These are phyloP conservation scores for Gordius sp. DNA, from an alignment of 2,888 invertebrate genomes.

Conservation along the genomic window DNA sequence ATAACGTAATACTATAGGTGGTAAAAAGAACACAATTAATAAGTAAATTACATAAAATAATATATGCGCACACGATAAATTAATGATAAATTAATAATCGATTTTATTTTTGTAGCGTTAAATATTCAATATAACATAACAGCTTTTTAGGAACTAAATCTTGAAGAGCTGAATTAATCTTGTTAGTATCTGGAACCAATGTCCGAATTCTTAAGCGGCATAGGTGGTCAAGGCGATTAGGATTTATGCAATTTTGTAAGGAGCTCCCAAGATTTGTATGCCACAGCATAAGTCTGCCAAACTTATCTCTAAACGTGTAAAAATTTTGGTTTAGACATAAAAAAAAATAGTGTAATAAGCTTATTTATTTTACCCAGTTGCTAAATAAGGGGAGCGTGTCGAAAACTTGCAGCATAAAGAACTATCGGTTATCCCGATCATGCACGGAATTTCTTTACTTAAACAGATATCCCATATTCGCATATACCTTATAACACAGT, in stretches of 20 bases:
- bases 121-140: too few species aligned
- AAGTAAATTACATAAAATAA: too few species aligned
- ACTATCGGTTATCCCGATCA: not conserved
- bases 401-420: not conserved
- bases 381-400: not conserved
- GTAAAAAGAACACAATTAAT: too few species aligned
- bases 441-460: not conserved
- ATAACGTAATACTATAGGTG: too few species aligned
- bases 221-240: not conserved
- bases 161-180: too few species aligned
- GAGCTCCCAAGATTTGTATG: not conserved
- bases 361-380: conserved; percentile 4
- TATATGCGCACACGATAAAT: too few species aligned
- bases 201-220: not conserved
- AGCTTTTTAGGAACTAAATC: too few species aligned
- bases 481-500: too few species aligned
- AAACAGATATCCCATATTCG: not conserved
- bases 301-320: conserved; percentile 5
- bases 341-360: not conserved
- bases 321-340: not conserved
- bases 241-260: not conserved
- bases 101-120: too few species aligned
- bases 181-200: conserved; percentile 7
- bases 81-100: too few species aligned
- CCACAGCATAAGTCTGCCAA: conserved; percentile 3